These are phyloP conservation scores for Amphipoea oculea DNA, from an alignment of 2,888 invertebrate species.

Conservation along the genomic window DNA sequence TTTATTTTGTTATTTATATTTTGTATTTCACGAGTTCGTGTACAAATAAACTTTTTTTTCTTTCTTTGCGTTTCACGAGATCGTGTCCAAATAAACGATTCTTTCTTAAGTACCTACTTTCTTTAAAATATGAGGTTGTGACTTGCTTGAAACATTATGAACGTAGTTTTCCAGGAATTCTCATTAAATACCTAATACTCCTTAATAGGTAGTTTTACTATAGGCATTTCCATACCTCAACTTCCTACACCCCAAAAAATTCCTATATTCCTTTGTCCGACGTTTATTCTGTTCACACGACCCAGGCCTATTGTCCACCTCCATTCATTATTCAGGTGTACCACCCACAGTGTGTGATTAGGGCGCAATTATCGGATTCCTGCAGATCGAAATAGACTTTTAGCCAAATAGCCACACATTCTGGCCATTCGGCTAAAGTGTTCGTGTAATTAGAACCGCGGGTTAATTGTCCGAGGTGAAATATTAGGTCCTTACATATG, in stretches of 20 bases:
- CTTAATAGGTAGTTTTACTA: not conserved
- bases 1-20: not conserved
- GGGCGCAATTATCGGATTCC: conserved; percentile 48
- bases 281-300: conserved; percentile 40
- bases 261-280: conserved; percentile 9
- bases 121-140: not conserved
- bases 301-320: conserved; percentile 24
- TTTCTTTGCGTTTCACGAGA: no score
- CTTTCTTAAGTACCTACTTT: no score
- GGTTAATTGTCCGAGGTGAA: not conserved
- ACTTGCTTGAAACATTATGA: not conserved
- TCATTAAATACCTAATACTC: not conserved
- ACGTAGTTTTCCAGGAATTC: not conserved
- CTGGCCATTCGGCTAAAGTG: conserved; percentile 26
- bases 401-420: conserved; percentile 10
- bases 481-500: no score
- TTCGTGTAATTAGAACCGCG: conserved; percentile 15
- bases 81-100: no score
- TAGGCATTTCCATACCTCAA: conserved; percentile 5
- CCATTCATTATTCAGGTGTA: conserved; percentile 57
- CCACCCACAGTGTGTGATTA: conserved; percentile 47
- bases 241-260: not conserved
- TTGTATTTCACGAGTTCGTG: no score
- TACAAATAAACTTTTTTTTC: no score
- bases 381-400: conserved; percentile 40